phyloP scores from a whole-genome alignment of 92 coral and sea anemone species.

The Parazoanthus swiftii region DNA sequence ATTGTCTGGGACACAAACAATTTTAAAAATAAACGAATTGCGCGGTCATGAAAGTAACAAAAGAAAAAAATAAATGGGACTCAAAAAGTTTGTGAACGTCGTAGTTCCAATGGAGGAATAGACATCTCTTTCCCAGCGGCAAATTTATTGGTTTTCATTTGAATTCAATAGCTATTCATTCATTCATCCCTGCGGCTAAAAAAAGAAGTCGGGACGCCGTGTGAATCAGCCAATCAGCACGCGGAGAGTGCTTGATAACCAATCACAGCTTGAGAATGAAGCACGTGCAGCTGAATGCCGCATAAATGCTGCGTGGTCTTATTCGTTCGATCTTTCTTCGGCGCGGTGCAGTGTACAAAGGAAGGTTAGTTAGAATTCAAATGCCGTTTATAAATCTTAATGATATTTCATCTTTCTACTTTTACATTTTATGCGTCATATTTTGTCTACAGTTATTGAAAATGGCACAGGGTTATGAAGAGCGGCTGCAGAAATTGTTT shows the following conservation, averaged over 20 bases:
- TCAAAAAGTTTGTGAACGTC: no score
- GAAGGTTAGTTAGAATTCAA: background rate
- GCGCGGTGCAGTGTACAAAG: background rate
- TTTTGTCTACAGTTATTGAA: background rate
- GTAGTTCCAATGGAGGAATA: no score
- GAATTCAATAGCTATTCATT: no score
- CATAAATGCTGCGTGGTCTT: constrained; percentile 19
- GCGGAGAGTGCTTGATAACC: background rate
- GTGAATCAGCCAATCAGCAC: constrained; percentile 22
- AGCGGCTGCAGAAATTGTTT: constrained; percentile 78
- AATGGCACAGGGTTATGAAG: constrained; percentile 49
- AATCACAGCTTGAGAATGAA: constrained; percentile 10
- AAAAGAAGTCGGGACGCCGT: background rate
- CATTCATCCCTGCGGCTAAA: no score
- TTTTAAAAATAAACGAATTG: no score
- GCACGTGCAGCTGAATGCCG: constrained; percentile 35
- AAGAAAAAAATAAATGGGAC: no score
- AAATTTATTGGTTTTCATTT: no score
- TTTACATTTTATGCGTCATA: background rate
- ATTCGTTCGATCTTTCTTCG: background rate
- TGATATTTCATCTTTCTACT: background rate
- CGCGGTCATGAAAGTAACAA: no score
- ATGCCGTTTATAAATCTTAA: background rate
- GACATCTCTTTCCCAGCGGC: no score
- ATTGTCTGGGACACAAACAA: no score